Conservation (phyloP, 1,140 invertebrate genomes). For the Penaeus indicus region DNA sequence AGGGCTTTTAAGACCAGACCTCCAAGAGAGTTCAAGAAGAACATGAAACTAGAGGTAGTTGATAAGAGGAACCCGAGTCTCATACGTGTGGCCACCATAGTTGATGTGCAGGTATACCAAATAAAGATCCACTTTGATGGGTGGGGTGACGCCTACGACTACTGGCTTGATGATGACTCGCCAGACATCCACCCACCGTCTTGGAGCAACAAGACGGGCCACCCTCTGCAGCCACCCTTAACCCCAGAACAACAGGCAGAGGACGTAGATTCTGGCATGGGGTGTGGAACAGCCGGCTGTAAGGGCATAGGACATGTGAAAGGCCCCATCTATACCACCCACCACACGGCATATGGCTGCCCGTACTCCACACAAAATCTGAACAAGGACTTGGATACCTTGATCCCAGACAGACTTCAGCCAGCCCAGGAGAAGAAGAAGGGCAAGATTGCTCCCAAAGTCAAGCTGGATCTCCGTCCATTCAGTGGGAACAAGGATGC, state of each 20-base stretch:
- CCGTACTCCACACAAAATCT: constrained; percentile 85
- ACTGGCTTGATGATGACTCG: constrained; percentile 92
- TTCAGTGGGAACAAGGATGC: constrained; percentile 32
- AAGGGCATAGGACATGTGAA: constrained; percentile 83
- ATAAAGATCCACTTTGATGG: constrained; percentile 88
- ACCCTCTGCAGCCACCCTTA: constrained; percentile 84
- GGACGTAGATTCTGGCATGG: constrained; percentile 73
- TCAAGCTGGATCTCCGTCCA: constrained; percentile 60
- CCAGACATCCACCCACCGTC: constrained; percentile 91
- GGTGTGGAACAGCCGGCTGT: constrained; percentile 84
- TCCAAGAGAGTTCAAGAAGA: constrained; percentile 84
- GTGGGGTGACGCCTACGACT: constrained; percentile 87
- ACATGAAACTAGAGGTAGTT: constrained; percentile 92
- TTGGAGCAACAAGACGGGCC: constrained; percentile 90
- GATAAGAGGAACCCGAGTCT: constrained; percentile 86
- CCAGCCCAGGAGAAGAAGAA: constrained; percentile 60
- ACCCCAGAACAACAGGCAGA: constrained; percentile 71
- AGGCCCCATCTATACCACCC: constrained; percentile 82
- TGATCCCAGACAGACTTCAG: constrained; percentile 67
- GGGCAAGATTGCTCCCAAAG: constrained; percentile 50
- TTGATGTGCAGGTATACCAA: constrained; percentile 75
- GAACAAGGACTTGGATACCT: constrained; percentile 73
- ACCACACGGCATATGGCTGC: constrained; percentile 84
- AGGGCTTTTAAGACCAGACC: constrained; percentile 85
- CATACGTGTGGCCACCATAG: constrained; percentile 88